Conservation (phyloP, 1,140 invertebrate species). For the Bombyx mori region ASM3026992v2 NC_085133.1:10458001-10458500, state of each 20-base stretch:
- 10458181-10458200: constrained; percentile 64
- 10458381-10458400: constrained; percentile 63
- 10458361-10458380: constrained; percentile 71
- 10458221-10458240: constrained; percentile 64
- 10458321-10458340: constrained; percentile 64
- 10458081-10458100: constrained; percentile 66
- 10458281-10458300: constrained; percentile 65
- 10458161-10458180: constrained; percentile 67
- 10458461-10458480: constrained; percentile 68
- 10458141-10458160: constrained; percentile 64
- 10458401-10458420: constrained; percentile 64
- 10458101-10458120: constrained; percentile 60
- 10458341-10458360: constrained; percentile 63
- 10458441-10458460: constrained; percentile 64
- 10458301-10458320: constrained; percentile 71
- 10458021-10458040: constrained; percentile 65
- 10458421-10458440: constrained; percentile 69
- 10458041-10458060: constrained; percentile 61
- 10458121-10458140: constrained; percentile 68
- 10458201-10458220: constrained; percentile 70
- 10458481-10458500: constrained; percentile 69
- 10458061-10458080: constrained; percentile 63
- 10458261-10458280: constrained; percentile 64
- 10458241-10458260: constrained; percentile 66
- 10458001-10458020: constrained; percentile 68